Evolutionary conservation across 2,113 vertebrate species (phyloP), one percentile per base, ranked within the genome.

Genomic region (Ctenodactylus gundi): DNA sequence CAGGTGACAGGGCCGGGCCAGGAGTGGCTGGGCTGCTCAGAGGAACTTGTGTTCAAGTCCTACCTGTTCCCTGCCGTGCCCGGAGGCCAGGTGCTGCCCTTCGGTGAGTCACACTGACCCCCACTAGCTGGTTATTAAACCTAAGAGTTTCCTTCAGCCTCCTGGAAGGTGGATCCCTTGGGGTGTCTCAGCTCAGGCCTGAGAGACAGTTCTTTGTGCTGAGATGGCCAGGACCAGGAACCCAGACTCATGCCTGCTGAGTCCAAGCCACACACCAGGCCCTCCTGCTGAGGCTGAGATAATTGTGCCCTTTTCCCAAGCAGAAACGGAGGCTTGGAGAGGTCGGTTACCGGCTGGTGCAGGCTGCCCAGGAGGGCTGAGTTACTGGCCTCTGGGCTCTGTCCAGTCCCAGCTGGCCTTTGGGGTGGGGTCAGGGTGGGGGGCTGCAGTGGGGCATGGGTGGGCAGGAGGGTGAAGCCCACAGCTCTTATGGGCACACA

Each of bases 401-500:
- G 25, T 20, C 51, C 80, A 8, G 4, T 15, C 75, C 62, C 53
- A 73, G 44, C 34, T 7, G 20, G 44, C 4, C 41, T 39, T 18
- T 1, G 0, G 87, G 73, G 57, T 0, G 39, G 73, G 49, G 25
- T 0, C 39, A 6, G 67, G 49, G 53, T 7, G 3, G 51, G 36
- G 88, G 87, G 57, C 94, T 82, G 80, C 78, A 90, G 85, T 93
- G 18, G 3, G 44, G 44, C 3, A 11, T 68, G 90, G 78, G 76
- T 46, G 78, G 57, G 60, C 11, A 91, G 95, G 83, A 39, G 60
- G 78, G 87, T 55, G 62, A 88, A 94, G 58, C 84, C 86, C 21
- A 0, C 41, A 27, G 95, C 85, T 96, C 96, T 96, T 94, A n/a
- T n/a, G n/a, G 93, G 77, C 92, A 97, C 86, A 97, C 85, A 51